phyloP scores from a whole-genome alignment of 2,888 invertebrate species.

The Diarsia brunnea region DNA sequence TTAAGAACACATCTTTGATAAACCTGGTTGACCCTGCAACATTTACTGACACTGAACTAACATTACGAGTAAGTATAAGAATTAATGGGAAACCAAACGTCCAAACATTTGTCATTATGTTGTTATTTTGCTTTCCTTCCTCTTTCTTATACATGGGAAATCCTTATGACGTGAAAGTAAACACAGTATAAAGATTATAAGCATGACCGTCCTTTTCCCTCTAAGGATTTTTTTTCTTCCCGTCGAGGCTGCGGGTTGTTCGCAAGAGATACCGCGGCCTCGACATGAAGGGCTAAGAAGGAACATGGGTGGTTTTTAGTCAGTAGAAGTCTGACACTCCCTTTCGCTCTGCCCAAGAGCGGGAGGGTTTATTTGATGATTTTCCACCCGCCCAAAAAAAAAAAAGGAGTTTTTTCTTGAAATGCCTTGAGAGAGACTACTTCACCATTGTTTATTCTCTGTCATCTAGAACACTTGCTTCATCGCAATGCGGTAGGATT shows the following conservation, averaged over 20 bases:
- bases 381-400: too few relatives aligned
- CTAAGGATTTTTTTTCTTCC: too few relatives aligned
- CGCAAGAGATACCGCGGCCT: too few relatives aligned
- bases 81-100: background rate
- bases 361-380: too few relatives aligned
- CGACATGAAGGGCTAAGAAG: too few relatives aligned
- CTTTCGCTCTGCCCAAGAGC: too few relatives aligned
- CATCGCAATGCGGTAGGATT: conserved; percentile 48
- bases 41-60: background rate
- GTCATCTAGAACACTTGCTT: conserved; percentile 18
- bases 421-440: conserved; percentile 1
- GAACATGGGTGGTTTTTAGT: too few relatives aligned
- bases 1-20: background rate
- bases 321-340: too few relatives aligned
- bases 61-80: background rate
- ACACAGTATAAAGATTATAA: background rate
- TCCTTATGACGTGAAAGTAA: conserved; percentile 17
- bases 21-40: background rate
- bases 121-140: background rate
- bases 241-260: too few relatives aligned
- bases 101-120: background rate
- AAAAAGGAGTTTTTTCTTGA: background rate
- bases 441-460: background rate
- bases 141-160: conserved; percentile 5
- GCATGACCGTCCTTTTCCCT: background rate